These are phyloP conservation scores for Meteorus cinctellus DNA, from an alignment of 2,888 invertebrate genomes.

Conservation along the genomic window DNA sequence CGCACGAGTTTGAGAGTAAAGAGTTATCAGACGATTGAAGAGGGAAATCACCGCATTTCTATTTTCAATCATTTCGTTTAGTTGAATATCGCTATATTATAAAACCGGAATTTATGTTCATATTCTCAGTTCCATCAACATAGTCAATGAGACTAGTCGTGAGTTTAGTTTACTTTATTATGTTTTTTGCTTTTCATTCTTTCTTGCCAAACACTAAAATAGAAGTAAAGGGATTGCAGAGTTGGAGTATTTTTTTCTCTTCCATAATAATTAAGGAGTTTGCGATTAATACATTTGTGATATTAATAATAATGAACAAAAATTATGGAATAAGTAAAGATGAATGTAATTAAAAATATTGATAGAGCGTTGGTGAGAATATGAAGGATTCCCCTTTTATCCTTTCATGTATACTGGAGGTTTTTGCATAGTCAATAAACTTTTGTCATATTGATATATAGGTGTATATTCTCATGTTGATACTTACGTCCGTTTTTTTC, in stretches of 20 bases:
- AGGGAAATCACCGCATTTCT: background rate
- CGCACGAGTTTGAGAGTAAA: slow-evolving; percentile 46
- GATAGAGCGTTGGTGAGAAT: background rate
- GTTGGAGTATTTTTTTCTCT: slow-evolving; percentile 23
- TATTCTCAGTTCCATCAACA: background rate
- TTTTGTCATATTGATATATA: background rate
- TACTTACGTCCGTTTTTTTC: background rate
- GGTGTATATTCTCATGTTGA: background rate
- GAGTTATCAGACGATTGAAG: slow-evolving; percentile 14
- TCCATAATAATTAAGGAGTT: background rate
- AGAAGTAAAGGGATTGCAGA: slow-evolving; percentile 3
- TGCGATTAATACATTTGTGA: slow-evolving; percentile 14
- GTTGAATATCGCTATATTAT: background rate
- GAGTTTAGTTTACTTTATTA: background rate
- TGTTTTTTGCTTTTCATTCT: slow-evolving; percentile 19
- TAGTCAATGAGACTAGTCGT: slow-evolving; percentile 20
- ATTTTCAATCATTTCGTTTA: background rate
- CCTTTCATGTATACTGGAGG: background rate
- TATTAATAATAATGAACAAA: slow-evolving; percentile 10
- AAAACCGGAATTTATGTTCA: background rate
- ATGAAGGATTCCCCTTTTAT: background rate
- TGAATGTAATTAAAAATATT: background rate
- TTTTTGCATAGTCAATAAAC: background rate
- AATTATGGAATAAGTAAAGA: background rate
- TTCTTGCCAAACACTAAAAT: background rate